These are phyloP conservation scores for Biston betularia DNA, from an alignment of 2,888 invertebrate species.

Conservation along the genomic window DNA sequence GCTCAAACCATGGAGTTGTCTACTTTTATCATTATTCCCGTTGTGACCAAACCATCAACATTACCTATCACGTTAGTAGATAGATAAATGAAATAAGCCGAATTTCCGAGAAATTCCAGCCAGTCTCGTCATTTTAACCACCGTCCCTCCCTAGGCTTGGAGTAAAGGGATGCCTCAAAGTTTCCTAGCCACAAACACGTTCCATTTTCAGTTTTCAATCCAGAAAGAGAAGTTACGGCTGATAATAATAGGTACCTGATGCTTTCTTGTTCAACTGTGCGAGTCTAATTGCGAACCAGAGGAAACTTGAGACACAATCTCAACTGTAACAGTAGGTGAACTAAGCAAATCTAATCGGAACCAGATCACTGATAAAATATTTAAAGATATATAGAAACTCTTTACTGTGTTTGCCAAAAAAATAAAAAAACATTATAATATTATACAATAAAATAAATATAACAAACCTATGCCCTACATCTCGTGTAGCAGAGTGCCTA, in stretches of 20 bases:
- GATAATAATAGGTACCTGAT: conserved; percentile 41
- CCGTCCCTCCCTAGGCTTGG: not conserved
- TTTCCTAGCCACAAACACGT: conserved; percentile 25
- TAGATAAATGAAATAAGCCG: too few relatives aligned
- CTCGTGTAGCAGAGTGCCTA: too few relatives aligned
- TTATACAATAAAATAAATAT: too few relatives aligned
- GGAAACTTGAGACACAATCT: conserved; percentile 36
- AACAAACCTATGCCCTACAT: too few relatives aligned
- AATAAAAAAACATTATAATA: not conserved
- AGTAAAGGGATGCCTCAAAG: conserved; percentile 5
- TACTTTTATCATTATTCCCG: too few relatives aligned
- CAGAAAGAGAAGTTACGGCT: conserved; percentile 28
- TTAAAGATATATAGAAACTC: too few relatives aligned
- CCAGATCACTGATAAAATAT: too few relatives aligned
- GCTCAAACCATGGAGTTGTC: too few relatives aligned
- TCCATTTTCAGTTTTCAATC: conserved; percentile 24
- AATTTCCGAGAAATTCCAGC: not conserved
- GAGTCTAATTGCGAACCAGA: conserved; percentile 53
- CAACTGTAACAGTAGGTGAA: conserved; percentile 7
- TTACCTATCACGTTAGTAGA: too few relatives aligned
- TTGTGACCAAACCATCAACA: too few relatives aligned
- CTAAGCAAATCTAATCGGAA: not conserved
- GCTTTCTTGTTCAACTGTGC: conserved; percentile 51
- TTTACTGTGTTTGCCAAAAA: too few relatives aligned
- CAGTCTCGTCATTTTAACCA: not conserved